Evolutionary conservation across 2,888 invertebrate species (phyloP).

Genomic region (Synergus umbraculus): DNA sequence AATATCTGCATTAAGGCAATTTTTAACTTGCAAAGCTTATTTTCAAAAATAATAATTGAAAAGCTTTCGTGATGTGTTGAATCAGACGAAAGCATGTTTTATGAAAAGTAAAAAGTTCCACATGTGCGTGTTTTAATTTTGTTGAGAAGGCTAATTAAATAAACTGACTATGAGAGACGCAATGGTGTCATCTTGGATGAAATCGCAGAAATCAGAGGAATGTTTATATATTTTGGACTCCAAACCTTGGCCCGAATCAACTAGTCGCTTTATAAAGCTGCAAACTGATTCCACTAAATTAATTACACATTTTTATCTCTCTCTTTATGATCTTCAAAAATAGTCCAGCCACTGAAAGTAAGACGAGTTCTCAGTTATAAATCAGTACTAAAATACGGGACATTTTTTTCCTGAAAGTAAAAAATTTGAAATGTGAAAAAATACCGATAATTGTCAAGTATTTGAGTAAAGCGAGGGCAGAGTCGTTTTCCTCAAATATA

Average conservation of each 20-base stretch:
- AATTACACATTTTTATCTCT: not conserved
- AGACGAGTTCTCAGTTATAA: not conserved
- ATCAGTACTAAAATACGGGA: not conserved
- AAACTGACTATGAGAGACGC: conserved; percentile 22
- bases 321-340: conserved; percentile 8
- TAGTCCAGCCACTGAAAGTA: not conserved
- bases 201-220: conserved; percentile 4
- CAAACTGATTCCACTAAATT: not conserved
- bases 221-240: conserved; percentile 25
- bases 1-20: too few relatives aligned
- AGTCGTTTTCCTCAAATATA: not conserved
- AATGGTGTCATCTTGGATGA: conserved; percentile 25
- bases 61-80: not conserved
- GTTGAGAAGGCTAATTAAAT: conserved; percentile 21
- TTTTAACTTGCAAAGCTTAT: too few relatives aligned
- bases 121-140: not conserved
- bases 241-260: conserved; percentile 45
- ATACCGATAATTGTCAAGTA: too few relatives aligned
- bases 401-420: too few relatives aligned
- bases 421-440: not conserved
- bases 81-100: not conserved
- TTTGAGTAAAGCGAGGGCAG: not conserved
- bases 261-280: conserved; percentile 19
- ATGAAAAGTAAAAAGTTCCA: not conserved
- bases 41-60: too few relatives aligned